Evolutionary conservation across 2,113 vertebrate genomes (phyloP).

Genomic region (Lutjanus erythropterus): DNA sequence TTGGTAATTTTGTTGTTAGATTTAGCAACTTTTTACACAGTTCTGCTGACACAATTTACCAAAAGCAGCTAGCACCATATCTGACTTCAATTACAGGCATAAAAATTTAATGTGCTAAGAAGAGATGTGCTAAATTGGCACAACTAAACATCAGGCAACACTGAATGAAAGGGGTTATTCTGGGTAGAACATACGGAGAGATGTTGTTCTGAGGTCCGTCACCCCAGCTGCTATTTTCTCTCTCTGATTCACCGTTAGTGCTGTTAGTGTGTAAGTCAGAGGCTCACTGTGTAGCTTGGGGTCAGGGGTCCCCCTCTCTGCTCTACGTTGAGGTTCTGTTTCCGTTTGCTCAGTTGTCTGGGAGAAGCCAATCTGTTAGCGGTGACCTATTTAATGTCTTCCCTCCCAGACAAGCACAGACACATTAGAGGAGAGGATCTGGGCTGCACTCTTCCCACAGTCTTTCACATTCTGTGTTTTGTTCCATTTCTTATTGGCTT

Average conservation of each 20-base stretch:
- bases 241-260: constrained; percentile 10
- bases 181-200: neutral
- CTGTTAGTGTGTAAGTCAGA: constrained; percentile 25
- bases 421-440: constrained; percentile 29
- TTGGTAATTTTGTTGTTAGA: neutral
- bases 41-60: neutral
- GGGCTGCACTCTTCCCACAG: constrained; percentile 51
- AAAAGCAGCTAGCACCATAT: neutral
- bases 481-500: constrained; percentile 50
- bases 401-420: constrained; percentile 37
- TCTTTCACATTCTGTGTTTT: constrained; percentile 50
- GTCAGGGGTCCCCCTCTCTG: constrained; percentile 40
- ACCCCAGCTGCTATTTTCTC: neutral
- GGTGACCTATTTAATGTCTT: constrained; percentile 75
- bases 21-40: neutral
- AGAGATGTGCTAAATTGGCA: neutral
- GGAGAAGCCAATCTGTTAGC: constrained; percentile 64
- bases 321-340: constrained; percentile 42
- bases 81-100: neutral
- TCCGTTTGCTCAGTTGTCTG: constrained; percentile 60
- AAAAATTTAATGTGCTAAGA: neutral
- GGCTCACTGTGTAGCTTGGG: constrained; percentile 26
- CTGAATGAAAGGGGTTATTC: constrained; percentile 9
- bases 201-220: constrained; percentile 7
- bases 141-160: neutral